Evolutionary conservation across 1,140 invertebrate genomes (phyloP).

Genomic region (Planococcus citri): DNA sequence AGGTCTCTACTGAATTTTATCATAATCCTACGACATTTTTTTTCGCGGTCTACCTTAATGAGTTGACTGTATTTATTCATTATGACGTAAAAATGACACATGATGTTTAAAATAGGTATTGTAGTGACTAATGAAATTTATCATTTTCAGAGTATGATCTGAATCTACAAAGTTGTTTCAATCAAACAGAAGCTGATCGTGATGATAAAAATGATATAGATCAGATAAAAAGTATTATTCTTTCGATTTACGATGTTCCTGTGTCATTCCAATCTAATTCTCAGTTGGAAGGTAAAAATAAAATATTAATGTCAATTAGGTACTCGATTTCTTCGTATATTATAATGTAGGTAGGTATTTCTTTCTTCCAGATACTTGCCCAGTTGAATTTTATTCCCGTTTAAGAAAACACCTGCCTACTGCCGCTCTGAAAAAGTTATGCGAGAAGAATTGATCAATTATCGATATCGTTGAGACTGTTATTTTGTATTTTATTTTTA

Average conservation of each 20-base stretch:
- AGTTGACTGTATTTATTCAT: too few species aligned
- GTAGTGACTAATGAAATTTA: neutral
- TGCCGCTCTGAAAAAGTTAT: neutral
- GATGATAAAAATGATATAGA: neutral
- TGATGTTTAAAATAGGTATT: neutral
- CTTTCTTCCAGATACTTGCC: neutral
- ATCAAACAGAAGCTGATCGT: neutral
- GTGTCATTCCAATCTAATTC: neutral
- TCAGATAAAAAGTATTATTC: constrained; percentile 6
- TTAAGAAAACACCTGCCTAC: neutral
- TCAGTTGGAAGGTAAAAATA: neutral
- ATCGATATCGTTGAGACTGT: neutral
- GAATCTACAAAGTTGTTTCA: constrained; percentile 1
- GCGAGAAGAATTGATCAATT: constrained; percentile 11
- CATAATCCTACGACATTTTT: too few species aligned
- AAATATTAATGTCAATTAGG: too few species aligned
- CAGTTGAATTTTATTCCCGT: neutral
- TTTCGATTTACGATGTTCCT: neutral
- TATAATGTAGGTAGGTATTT: too few species aligned
- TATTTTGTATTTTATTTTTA: neutral
- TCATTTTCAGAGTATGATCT: neutral
- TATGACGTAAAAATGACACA: too few species aligned
- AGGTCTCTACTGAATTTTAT: too few species aligned
- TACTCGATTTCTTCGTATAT: too few species aligned
- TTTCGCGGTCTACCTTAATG: too few species aligned